A percentile compares a stretch with the other conserved stretches of the same genome.
Evolutionary conservation across 2,113 vertebrate species (phyloP).

Genomic region (Puffinus mauretanicus): DNA sequence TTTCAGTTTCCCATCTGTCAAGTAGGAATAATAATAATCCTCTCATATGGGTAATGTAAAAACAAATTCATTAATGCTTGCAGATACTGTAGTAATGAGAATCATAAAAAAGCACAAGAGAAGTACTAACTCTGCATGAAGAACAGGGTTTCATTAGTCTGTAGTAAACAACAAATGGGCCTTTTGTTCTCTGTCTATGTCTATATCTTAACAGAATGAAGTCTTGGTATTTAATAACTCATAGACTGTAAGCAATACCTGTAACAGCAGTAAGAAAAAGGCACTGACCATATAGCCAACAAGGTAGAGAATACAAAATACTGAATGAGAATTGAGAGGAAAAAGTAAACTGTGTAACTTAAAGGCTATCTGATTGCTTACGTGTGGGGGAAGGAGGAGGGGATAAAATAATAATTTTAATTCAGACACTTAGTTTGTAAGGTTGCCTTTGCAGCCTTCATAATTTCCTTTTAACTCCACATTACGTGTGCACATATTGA

Average conservation of each 20-base stretch:
- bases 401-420: background rate
- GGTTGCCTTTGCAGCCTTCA: background rate
- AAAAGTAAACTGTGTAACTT: background rate
- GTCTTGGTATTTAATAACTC: background rate
- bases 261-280: background rate
- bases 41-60: constrained; percentile 49
- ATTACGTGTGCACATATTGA: background rate
- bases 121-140: background rate
- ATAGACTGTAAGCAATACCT: background rate
- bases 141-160: background rate
- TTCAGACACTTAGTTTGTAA: background rate
- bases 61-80: constrained; percentile 42
- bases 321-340: background rate
- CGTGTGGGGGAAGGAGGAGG: background rate
- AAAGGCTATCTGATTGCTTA: background rate
- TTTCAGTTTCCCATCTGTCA: constrained; percentile 53
- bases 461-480: background rate
- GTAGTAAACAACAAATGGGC: background rate
- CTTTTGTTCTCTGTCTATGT: background rate
- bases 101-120: background rate
- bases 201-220: background rate
- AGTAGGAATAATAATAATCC: constrained; percentile 31
- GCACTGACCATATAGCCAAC: background rate
- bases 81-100: background rate
- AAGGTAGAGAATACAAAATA: background rate